phyloP scores from a whole-genome alignment of 35 echinoderm and acorn worm species.

The Holothuria glaberrima region DNA sequence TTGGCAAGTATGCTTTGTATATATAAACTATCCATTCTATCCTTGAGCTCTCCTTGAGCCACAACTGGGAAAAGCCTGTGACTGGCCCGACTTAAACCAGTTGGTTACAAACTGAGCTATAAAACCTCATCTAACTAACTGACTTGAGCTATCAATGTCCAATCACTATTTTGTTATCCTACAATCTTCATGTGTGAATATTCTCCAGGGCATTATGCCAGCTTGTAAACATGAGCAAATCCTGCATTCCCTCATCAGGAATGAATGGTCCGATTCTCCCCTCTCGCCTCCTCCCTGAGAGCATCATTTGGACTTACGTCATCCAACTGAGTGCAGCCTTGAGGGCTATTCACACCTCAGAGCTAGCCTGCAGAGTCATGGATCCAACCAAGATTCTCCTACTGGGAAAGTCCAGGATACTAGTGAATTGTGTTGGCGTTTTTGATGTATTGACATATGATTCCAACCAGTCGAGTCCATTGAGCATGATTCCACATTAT shows the following conservation, averaged over 20 bases:
- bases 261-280: slow-evolving; percentile 80
- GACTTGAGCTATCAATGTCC: too few species aligned
- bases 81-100: too few species aligned
- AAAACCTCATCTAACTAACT: too few species aligned
- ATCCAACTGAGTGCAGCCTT: slow-evolving; percentile 94
- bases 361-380: slow-evolving; percentile 96
- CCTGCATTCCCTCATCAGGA: slow-evolving; percentile 26
- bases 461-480: slow-evolving; percentile 75
- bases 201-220: neutral
- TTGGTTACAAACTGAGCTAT: too few species aligned
- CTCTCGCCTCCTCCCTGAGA: slow-evolving; percentile 88
- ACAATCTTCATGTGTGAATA: too few species aligned
- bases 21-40: too few species aligned
- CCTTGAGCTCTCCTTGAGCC: too few species aligned
- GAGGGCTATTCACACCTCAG: slow-evolving; percentile 88
- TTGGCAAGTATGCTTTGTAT: too few species aligned
- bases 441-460: slow-evolving; percentile 96
- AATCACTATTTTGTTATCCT: too few species aligned
- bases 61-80: too few species aligned
- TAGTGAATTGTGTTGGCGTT: slow-evolving; percentile 94
- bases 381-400: slow-evolving; percentile 97
- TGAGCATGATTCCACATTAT: slow-evolving; percentile 94
- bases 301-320: slow-evolving; percentile 95
- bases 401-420: slow-evolving; percentile 71
- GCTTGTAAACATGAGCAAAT: neutral